Conservation (phyloP, 1,140 invertebrate species). For the Ylistrum balloti region DNA sequence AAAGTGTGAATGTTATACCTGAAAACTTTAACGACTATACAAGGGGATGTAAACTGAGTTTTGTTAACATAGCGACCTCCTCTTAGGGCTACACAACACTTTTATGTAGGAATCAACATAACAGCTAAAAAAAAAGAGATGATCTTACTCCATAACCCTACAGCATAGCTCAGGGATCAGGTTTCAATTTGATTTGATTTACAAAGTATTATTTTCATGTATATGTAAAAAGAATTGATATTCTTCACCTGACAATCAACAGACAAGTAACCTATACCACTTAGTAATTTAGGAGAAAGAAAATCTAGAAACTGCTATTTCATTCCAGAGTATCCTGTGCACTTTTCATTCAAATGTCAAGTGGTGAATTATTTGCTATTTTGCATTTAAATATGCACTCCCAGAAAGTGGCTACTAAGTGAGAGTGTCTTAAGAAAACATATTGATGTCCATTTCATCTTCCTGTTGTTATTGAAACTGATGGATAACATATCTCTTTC, state of each 20-base stretch:
- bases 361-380: not conserved
- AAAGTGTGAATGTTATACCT: slow-evolving; percentile 3
- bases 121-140: not conserved
- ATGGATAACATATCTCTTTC: no score
- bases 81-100: not conserved
- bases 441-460: no score
- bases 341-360: not conserved
- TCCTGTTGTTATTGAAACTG: no score
- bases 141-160: not conserved
- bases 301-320: not conserved
- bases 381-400: not conserved
- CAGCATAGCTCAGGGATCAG: not conserved
- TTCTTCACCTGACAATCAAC: not conserved
- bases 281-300: not conserved
- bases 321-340: not conserved
- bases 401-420: not conserved
- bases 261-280: not conserved
- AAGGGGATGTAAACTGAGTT: not conserved
- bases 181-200: slow-evolving; percentile 21
- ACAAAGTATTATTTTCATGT: slow-evolving; percentile 29
- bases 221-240: not conserved
- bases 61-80: not conserved
- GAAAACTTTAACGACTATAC: not conserved
- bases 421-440: not conserved
- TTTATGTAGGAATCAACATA: slow-evolving; percentile 1